Base-by-base conservation (phyloP, 1,140 invertebrate genomes). In the Nasonia vitripennis region DNA sequence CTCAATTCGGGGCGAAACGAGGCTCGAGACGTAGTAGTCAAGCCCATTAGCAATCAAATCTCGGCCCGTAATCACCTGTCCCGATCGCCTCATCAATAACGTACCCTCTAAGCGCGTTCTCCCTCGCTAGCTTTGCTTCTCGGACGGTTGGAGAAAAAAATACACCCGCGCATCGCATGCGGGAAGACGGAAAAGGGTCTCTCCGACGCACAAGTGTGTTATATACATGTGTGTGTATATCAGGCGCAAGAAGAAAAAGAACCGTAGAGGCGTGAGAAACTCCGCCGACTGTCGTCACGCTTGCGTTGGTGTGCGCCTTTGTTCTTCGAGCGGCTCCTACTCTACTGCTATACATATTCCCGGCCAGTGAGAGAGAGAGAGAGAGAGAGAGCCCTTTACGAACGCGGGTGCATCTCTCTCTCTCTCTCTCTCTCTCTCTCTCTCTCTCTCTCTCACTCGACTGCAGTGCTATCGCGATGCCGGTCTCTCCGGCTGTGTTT, bases 221-320 rank as follows among this genome's bases (percentile, higher is more conserved):
- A 31, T n/a, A 51, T 51, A 62, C 48, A 9, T 75, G 20, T 75
- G 41, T 75, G 14, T 45, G 7, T 20, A 17, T 0, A 17, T 0
- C 2, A 78, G 27, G 27, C 5, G 23, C 12, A 78, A 51, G 75
- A 45, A 48, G 41, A 41, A 31, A 67, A 68, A 51, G 73, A 75
- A 75, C 73, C 34, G 77, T 55, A 81, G 79, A 78, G 80, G 84
- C 80, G 84, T 82, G 84, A 86, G 80, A 86, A 86, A 86, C 23
- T 67, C 62, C 79, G 79, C 31, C 62, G 80, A 51, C 17, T 55
- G 71, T 82, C 84, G 84, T 86, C 84, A 86, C 84, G 84, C 17
- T 86, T 73, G 84, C 80, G 73, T 86, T 78, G 34, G 79, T 70
- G 48, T 80, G 45, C 37, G 70, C 37, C 84, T 86, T 86, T 86